Conservation (phyloP, 2,797 vertebrate species). For the Iguana delicatissima region DNA sequence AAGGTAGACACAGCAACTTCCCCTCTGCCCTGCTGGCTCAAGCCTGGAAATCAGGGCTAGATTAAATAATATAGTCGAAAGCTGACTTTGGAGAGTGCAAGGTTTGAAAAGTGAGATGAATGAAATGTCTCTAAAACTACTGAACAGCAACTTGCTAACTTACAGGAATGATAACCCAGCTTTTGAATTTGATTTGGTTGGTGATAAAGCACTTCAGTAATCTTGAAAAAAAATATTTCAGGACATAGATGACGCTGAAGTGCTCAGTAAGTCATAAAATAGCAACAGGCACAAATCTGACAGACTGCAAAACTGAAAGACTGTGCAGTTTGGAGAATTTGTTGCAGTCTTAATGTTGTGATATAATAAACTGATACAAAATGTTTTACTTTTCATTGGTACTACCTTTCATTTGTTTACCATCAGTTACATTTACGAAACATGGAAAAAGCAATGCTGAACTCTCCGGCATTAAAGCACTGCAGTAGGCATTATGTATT, state of each 20-base stretch:
- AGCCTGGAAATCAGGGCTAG: too few relatives aligned
- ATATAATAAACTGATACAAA: constrained; percentile 43
- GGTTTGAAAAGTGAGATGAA: constrained; percentile 56
- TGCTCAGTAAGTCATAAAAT: constrained; percentile 44
- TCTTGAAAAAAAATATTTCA: constrained; percentile 44
- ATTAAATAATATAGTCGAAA: constrained; percentile 53
- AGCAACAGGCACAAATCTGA: constrained; percentile 43
- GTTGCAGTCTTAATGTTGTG: constrained; percentile 24
- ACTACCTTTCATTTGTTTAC: constrained; percentile 44
- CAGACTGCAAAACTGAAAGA: constrained; percentile 45
- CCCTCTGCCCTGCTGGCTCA: too few relatives aligned
- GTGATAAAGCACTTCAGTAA: constrained; percentile 58
- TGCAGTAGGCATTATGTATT: not conserved
- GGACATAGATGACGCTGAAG: constrained; percentile 35
- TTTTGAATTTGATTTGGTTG: constrained; percentile 66
- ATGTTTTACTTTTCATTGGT: constrained; percentile 44
- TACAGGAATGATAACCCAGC: constrained; percentile 44
- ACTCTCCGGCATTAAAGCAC: constrained; percentile 6
- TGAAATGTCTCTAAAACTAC: constrained; percentile 56
- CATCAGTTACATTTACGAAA: constrained; percentile 26
- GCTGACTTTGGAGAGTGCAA: constrained; percentile 26
- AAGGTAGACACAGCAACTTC: too few relatives aligned
- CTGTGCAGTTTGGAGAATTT: constrained; percentile 44
- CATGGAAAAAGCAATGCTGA: not conserved
- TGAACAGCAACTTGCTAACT: constrained; percentile 57